Base-by-base conservation (phyloP, 2,113 vertebrate species). In the Eira barbara region DNA sequence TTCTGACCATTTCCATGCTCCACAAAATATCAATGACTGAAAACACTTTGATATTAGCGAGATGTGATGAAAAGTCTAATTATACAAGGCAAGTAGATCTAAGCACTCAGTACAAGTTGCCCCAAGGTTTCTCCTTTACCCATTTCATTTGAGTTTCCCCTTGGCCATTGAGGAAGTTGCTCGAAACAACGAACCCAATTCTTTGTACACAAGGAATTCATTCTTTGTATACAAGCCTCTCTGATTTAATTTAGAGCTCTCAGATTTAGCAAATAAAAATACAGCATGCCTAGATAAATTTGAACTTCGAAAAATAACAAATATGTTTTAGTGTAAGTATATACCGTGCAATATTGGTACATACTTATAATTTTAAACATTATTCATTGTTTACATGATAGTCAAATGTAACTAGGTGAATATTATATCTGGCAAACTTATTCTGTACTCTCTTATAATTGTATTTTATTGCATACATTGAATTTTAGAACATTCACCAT, bases 361-460 rank as follows among this genome's bases (percentile, higher is more conserved):
- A 39, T 65, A 88, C 5, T 65, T 82, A 88, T 15, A 73, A 81
- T n/a, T 85, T 52, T 59, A 49, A 69, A 83, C 89, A 80, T 42
- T 92, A 97, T 31, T 49, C 87, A 96, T 31, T 42, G 6, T 69
- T 95, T 88, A 92, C 21, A 20, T 89, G 65, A 88, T 84, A 96
- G 79, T 92, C 61, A 63, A 25, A 67, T 92, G 73, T 90, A 87
- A 87, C 34, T 45, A 14, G 8, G 5, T 80, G 6, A 39, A 23
- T 13, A 73, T 76, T 94, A 93, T 84, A 84, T 63, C 57, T 47
- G 36, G 67, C 21, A 90, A 88, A 0, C 27, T 49, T 86, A 95
- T 14, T 82, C 14, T 79, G 80, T 36, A 65, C 65, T n/a, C 34
- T 34, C 20, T 84, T 5, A 80, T 13, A 45, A 80, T 81, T 61